A percentile compares a stretch with the other conserved stretches of the same genome.
Evolutionary conservation across 2,113 vertebrate genomes (phyloP).

Genomic region (Eonycteris spelaea): DNA sequence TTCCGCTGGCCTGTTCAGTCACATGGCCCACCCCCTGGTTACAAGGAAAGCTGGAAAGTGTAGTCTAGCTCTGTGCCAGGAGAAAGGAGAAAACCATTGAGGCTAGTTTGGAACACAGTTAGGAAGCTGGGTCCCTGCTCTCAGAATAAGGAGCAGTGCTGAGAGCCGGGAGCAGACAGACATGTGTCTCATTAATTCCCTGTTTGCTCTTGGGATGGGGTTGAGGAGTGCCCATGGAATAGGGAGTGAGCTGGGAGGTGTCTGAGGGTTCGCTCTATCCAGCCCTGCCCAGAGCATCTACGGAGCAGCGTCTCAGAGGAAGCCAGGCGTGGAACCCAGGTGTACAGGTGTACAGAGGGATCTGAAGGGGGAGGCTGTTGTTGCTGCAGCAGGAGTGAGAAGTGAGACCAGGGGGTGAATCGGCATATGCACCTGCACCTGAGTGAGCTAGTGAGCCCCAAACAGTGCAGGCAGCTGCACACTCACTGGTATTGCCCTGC

Average conservation of each 20-base stretch:
- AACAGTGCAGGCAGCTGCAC: neutral
- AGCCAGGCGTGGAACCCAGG: neutral
- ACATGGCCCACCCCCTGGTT: neutral
- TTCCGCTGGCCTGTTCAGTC: neutral
- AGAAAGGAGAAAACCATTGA: neutral
- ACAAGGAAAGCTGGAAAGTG: neutral
- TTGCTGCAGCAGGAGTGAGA: neutral
- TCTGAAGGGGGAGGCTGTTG: neutral
- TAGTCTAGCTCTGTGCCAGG: neutral
- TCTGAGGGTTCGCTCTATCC: neutral
- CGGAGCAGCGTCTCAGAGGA: neutral
- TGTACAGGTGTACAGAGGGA: neutral
- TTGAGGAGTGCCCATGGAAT: no score
- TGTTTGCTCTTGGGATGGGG: neutral
- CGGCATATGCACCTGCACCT: neutral
- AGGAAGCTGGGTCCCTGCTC: neutral
- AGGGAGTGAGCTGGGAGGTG: neutral
- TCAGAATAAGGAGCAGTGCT: no score
- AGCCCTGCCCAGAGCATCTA: neutral
- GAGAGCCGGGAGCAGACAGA: neutral
- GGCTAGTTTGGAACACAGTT: neutral
- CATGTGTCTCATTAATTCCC: neutral
- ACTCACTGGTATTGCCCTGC: neutral
- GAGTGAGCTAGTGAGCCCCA: neutral
- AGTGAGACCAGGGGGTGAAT: neutral